phyloP scores from a whole-genome alignment of 2,888 invertebrate species.

The Amblyjoppa proteus region DNA sequence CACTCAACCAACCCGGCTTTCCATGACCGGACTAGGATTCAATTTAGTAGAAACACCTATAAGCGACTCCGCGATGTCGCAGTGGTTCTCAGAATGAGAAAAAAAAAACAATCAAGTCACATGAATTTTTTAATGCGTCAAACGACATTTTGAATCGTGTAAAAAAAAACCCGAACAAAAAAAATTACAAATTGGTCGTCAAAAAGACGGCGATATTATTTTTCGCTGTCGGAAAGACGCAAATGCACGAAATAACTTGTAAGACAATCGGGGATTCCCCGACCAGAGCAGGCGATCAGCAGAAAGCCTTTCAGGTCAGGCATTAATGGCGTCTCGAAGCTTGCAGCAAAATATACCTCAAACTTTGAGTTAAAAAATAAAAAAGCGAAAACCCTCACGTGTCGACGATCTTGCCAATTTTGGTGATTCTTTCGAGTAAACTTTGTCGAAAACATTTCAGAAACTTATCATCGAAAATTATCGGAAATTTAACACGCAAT shows the following conservation, averaged over 20 bases:
- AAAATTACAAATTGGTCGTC: too few species aligned
- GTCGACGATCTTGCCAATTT: conserved; percentile 18
- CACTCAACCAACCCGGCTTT: conserved; percentile 62
- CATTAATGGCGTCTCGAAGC: too few species aligned
- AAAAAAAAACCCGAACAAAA: too few species aligned
- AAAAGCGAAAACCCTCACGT: background rate
- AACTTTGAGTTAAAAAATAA: too few species aligned
- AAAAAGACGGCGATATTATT: too few species aligned
- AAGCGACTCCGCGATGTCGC: conserved; percentile 66
- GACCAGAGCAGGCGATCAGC: too few species aligned
- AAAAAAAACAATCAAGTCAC: background rate
- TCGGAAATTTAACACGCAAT: conserved; percentile 44
- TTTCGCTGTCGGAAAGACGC: too few species aligned
- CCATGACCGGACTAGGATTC: conserved; percentile 74
- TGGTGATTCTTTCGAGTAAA: conserved; percentile 54
- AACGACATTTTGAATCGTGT: too few species aligned
- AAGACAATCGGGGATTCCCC: too few species aligned
- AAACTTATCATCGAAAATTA: conserved; percentile 21
- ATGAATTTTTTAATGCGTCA: background rate
- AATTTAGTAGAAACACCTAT: conserved; percentile 78
- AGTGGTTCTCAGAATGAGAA: conserved; percentile 72
- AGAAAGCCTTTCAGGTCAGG: too few species aligned
- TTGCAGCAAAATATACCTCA: too few species aligned
- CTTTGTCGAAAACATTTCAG: background rate
- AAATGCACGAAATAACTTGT: too few species aligned